Conservation (phyloP, 2,888 invertebrate genomes). For the Pilophorus perplexus region DNA sequence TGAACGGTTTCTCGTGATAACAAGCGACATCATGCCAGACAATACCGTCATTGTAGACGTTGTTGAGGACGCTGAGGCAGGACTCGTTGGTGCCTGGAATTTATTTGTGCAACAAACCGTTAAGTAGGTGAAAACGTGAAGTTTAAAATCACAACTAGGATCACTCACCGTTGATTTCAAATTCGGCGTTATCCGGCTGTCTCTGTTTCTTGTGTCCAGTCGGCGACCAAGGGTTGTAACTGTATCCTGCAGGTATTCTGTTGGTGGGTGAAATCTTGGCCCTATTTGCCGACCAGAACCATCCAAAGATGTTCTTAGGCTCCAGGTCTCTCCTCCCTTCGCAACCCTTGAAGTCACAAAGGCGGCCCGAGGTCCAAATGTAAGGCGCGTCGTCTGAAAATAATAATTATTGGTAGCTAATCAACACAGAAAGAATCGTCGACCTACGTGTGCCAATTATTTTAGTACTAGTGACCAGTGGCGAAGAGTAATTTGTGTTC, state of each 20-base stretch:
- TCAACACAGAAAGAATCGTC: too few species aligned
- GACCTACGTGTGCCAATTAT: too few species aligned
- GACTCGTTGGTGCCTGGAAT: constrained; percentile 78
- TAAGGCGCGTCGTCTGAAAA: constrained; percentile 77
- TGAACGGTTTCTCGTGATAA: constrained; percentile 87
- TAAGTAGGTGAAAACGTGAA: neutral
- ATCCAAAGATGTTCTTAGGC: constrained; percentile 79
- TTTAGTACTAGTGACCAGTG: too few species aligned
- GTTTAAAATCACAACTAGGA: neutral
- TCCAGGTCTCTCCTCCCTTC: constrained; percentile 81
- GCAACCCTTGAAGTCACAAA: constrained; percentile 91
- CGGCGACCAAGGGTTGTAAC: constrained; percentile 86
- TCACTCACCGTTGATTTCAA: constrained; percentile 67
- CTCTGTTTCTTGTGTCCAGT: constrained; percentile 85
- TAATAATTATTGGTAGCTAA: too few species aligned
- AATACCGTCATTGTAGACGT: constrained; percentile 90
- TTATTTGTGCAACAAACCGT: neutral
- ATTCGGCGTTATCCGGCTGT: constrained; percentile 89
- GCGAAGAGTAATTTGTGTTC: too few species aligned
- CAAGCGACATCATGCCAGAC: constrained; percentile 93
- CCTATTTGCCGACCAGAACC: constrained; percentile 91
- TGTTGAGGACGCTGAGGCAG: constrained; percentile 82
- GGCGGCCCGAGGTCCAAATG: constrained; percentile 89
- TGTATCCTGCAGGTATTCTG: constrained; percentile 62
- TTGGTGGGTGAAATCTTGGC: constrained; percentile 83